Evolutionary conservation across 1,140 invertebrate species (phyloP), one percentile per base, ranked within the genome.

Genomic region (Ceratina australensis): DNA sequence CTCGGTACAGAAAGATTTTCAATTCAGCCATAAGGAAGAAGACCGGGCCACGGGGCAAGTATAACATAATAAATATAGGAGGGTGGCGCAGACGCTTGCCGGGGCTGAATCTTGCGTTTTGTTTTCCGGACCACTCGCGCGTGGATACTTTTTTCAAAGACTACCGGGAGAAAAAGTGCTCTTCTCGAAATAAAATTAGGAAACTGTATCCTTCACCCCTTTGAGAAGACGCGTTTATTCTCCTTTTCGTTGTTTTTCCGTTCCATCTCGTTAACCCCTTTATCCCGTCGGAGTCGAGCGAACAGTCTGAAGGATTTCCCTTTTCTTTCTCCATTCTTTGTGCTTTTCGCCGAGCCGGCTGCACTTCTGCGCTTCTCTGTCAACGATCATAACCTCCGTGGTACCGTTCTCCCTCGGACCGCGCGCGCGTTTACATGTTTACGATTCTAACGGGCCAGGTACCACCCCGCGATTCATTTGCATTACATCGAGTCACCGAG

Each of bases 11-110:
- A 87, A 86, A 90, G 87, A 90, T 91, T 89, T 90, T 91, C 90
- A 91, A 91, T 91, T 89, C 83, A 88, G 87, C 85, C 75, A 60
- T 88, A 90, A 91, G 89, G 85, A 89, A 87, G 84, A 85, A 75
- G 76, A 72, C 54, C 85, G 83, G 86, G 80, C 20, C 64, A 66
- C 73, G 80, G 82, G 83, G 80, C 84, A 83, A 80, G 81, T 82
- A 84, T 83, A 89, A 87, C 85, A 88, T 86, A 90, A 90, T 89
- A 89, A 85, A 88, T 84, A 84, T 50, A 42, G 54, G 84, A n/a
- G 71, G 65, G 50, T 74, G 69, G 65, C 16, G 67, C 26, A 52
- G 64, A 63, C n/a, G 33, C 8, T 42, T n/a, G 18, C 8, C 20
- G 18, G 66, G 59, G 63, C 33, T 75, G 75, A 57, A 81, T 81